These are phyloP conservation scores for Sphaeridia pumilis DNA, from an alignment of 2,888 invertebrate genomes.

Conservation along the genomic window DNA sequence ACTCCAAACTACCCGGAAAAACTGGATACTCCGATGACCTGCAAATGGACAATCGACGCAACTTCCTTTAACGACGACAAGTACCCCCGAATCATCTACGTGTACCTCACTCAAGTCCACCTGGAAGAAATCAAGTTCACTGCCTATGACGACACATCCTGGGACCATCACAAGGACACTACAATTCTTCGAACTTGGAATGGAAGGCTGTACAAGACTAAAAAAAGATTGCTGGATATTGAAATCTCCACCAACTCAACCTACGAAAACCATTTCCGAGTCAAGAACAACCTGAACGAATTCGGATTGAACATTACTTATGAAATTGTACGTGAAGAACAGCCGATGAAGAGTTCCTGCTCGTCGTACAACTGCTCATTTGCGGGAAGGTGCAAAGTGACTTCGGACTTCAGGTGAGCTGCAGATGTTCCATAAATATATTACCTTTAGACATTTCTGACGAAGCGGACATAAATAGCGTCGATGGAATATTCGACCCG, in stretches of 20 bases:
- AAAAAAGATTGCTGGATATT: conserved; percentile 58
- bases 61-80: conserved; percentile 40
- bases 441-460: too few species aligned
- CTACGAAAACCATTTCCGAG: conserved; percentile 59
- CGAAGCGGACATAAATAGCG: too few species aligned
- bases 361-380: conserved; percentile 70
- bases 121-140: conserved; percentile 53
- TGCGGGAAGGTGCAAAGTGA: conserved; percentile 66
- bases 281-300: conserved; percentile 66
- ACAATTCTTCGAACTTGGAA: conserved; percentile 1
- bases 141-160: conserved; percentile 47
- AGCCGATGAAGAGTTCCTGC: conserved; percentile 43
- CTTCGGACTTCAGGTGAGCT: conserved; percentile 13
- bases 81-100: conserved; percentile 11
- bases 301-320: conserved; percentile 90
- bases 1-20: conserved; percentile 74
- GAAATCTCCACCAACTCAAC: conserved; percentile 55
- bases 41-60: conserved; percentile 71
- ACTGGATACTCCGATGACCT: conserved; percentile 69
- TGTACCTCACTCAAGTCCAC: conserved; percentile 42
- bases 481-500: too few species aligned
- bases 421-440: too few species aligned
- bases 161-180: conserved; percentile 46
- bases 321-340: conserved; percentile 47
- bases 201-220: conserved; percentile 42